phyloP scores from a whole-genome alignment of 2,888 invertebrate genomes.

The Apamea monoglypha region DNA sequence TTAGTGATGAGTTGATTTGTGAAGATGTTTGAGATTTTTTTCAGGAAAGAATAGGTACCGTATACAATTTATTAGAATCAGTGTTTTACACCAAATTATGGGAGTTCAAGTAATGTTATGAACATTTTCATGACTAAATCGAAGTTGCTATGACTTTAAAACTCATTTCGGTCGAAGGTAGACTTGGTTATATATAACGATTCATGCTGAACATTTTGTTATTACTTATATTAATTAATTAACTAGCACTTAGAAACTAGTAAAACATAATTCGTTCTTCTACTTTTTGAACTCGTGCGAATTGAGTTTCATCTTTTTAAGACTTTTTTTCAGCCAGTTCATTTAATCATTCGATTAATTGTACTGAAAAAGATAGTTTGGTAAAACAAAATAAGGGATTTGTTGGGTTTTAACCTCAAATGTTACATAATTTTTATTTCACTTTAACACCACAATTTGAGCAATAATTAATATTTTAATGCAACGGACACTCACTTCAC shows the following conservation, averaged over 20 bases:
- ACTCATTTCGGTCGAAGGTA: not conserved
- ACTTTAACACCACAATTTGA: conserved; percentile 48
- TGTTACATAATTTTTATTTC: conserved; percentile 85
- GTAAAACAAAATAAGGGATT: conserved; percentile 42
- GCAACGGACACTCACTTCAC: conserved; percentile 85
- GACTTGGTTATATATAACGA: not conserved
- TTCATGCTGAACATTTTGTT: not conserved
- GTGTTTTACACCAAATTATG: not conserved
- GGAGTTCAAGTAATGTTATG: not conserved
- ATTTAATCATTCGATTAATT: not conserved
- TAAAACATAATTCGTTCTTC: not conserved
- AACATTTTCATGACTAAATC: not conserved
- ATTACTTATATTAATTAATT: not conserved
- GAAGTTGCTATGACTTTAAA: not conserved
- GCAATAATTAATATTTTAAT: conserved; percentile 44
- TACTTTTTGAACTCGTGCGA: not conserved
- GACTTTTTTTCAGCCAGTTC: not conserved
- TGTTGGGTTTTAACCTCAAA: conserved; percentile 78
- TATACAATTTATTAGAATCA: not conserved
- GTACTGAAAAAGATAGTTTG: not conserved
- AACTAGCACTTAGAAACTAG: not conserved
- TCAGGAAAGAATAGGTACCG: not conserved
- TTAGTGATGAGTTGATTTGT: not conserved
- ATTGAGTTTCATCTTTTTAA: not conserved
- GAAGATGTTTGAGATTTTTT: not conserved